Conservation (phyloP, 2,888 invertebrate genomes). For the Graphium colonna region DNA sequence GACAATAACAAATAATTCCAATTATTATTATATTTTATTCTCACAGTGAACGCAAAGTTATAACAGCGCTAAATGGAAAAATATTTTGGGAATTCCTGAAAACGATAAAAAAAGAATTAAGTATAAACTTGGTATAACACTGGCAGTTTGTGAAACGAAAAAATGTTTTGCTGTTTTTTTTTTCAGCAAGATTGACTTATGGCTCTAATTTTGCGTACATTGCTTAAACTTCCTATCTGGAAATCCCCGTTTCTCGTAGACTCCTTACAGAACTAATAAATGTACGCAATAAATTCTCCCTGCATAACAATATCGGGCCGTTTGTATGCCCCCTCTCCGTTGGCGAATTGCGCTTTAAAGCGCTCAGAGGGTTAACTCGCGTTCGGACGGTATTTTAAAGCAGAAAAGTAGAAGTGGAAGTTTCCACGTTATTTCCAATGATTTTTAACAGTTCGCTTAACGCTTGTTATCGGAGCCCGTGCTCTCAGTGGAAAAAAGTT, state of each 20-base stretch:
- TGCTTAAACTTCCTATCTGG: conserved; percentile 55
- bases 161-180: background rate
- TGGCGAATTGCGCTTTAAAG: conserved; percentile 29
- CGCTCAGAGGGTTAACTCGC: conserved; percentile 16
- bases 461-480: conserved; percentile 34
- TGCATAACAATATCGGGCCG: conserved; percentile 52
- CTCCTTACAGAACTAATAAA: conserved; percentile 71
- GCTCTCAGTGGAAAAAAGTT: conserved; percentile 59
- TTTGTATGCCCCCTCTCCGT: conserved; percentile 40
- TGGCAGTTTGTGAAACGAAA: too few species aligned
- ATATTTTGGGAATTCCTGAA: too few species aligned
- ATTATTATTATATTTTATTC: too few species aligned
- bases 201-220: conserved; percentile 47
- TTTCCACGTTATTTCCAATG: conserved; percentile 17
- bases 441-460: conserved; percentile 17
- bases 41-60: too few species aligned
- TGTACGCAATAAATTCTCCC: conserved; percentile 68
- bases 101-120: too few species aligned
- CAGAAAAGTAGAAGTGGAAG: conserved; percentile 15
- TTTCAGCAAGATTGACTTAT: conserved; percentile 54
- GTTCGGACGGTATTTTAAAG: conserved; percentile 14
- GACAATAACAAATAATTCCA: too few species aligned
- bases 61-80: too few species aligned
- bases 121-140: too few species aligned
- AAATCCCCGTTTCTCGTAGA: conserved; percentile 58